Percentiles rank a stretch among this genome's conserved stretches.
phyloP scores from a whole-genome alignment of 1,140 invertebrate species.

The Aphelenchoides besseyi region DNA sequence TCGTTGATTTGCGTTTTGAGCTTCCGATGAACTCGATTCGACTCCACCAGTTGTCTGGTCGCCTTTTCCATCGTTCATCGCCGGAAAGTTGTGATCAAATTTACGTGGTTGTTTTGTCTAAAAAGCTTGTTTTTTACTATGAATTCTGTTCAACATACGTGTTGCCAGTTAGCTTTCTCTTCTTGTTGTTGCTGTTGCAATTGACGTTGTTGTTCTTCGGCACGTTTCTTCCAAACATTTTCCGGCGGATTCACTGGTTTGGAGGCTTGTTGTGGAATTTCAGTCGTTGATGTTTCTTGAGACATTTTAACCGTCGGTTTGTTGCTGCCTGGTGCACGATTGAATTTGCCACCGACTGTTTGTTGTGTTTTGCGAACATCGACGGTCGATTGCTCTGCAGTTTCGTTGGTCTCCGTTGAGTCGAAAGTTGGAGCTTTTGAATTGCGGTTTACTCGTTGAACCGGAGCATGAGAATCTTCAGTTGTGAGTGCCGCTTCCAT shows the following conservation, averaged over 20 bases:
- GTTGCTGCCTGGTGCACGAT: slow-evolving; percentile 29
- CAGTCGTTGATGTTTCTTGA: not conserved
- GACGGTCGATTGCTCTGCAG: not conserved
- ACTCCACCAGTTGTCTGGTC: not conserved
- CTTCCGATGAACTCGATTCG: not conserved
- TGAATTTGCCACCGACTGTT: slow-evolving; percentile 23
- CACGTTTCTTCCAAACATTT: slow-evolving; percentile 59
- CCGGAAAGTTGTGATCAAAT: slow-evolving; percentile 35
- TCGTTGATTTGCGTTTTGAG: not conserved
- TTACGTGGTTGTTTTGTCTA: slow-evolving; percentile 15
- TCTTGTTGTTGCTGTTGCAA: slow-evolving; percentile 29
- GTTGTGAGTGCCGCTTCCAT: slow-evolving; percentile 1
- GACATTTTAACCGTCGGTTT: too few relatives aligned
- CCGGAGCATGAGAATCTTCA: not conserved
- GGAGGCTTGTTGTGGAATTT: not conserved
- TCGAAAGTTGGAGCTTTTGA: not conserved
- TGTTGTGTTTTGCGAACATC: not conserved
- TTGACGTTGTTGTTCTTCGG: slow-evolving; percentile 52
- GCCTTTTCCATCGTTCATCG: slow-evolving; percentile 22
- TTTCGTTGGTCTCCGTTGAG: not conserved
- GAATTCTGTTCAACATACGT: not conserved
- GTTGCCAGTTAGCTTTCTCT: slow-evolving; percentile 24
- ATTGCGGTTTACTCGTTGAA: not conserved
- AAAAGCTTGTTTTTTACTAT: slow-evolving; percentile 24
- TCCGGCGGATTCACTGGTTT: slow-evolving; percentile 32